phyloP scores from a whole-genome alignment of 1,140 invertebrate species.

The Zaprionus taronus region DNA sequence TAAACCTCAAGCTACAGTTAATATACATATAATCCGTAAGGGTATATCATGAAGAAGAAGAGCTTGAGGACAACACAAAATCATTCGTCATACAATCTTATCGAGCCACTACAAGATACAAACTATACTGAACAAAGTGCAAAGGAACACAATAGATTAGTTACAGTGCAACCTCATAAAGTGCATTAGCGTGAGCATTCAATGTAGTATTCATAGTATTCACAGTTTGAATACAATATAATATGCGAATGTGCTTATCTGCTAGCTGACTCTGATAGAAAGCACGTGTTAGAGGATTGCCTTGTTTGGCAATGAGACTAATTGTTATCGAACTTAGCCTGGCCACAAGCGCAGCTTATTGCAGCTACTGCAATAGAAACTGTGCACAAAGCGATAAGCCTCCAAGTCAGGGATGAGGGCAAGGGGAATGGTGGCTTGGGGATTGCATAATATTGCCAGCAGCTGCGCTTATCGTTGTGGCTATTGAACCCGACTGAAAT shows the following conservation, averaged over 20 bases:
- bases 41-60: too few relatives aligned
- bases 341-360: constrained; percentile 3
- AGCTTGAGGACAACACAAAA: too few relatives aligned
- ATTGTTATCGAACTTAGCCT: background rate
- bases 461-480: constrained; percentile 38
- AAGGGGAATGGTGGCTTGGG: background rate
- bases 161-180: too few relatives aligned
- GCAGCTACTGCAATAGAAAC: constrained; percentile 16
- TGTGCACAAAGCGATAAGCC: constrained; percentile 5
- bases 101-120: too few relatives aligned
- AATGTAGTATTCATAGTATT: background rate
- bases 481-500: constrained; percentile 34
- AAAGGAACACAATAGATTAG: too few relatives aligned
- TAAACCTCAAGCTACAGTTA: too few relatives aligned
- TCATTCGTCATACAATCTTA: too few relatives aligned
- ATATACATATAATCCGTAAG: too few relatives aligned
- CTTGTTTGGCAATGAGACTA: background rate
- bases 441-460: constrained; percentile 41
- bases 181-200: too few relatives aligned
- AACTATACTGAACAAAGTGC: too few relatives aligned
- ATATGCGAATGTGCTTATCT: background rate
- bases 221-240: background rate
- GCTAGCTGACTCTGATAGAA: background rate
- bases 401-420: background rate
- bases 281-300: background rate